A percentile compares a stretch with the other conserved stretches of the same genome.
Conservation (phyloP, 2,113 vertebrate species). For the rat (Rattus norvegicus) region GRCr8 NC_086029.1:42850501-42851000, state of each 20-base stretch:
- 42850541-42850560: neutral
- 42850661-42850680: neutral
- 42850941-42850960: neutral
- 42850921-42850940: neutral
- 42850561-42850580: neutral
- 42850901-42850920: neutral
- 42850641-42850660: neutral
- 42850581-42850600: neutral
- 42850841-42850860: neutral
- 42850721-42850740: too few relatives aligned
- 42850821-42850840: neutral
- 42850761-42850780: neutral
- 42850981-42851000: too few relatives aligned
- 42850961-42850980: too few relatives aligned
- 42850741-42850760: neutral
- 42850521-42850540: fast-evolving
- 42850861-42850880: neutral
- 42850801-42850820: neutral
- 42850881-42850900: neutral
- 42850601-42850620: neutral
- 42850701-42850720: neutral
- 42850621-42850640: neutral
- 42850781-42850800: neutral
- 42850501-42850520: neutral
- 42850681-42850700: neutral